Conservation (phyloP, 2,113 vertebrate genomes). For the Oryctolagus cuniculus region mOryCun1.1 NC_091438.1:2397001-2397500, state of each 20-base stretch:
- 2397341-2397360: background rate
- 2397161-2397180: constrained; percentile 91
- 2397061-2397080: constrained; percentile 97
- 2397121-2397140: constrained; percentile 96
- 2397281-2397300: background rate
- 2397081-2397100: constrained; percentile 96
- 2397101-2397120: constrained; percentile 90
- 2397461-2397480: no score
- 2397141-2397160: constrained; percentile 97
- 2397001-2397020: constrained; percentile 99
- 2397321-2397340: background rate
- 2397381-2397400: no score
- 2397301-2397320: background rate
- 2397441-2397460: no score
- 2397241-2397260: no score
- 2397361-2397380: no score
- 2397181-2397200: background rate
- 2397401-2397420: no score
- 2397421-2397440: no score
- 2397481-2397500: no score
- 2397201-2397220: background rate
- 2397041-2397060: constrained; percentile 91
- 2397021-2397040: constrained; percentile 95
- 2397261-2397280: no score
- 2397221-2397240: no score